These are phyloP conservation scores for Lepidothrix coronata DNA, from an alignment of 2,113 vertebrate genomes.

Conservation along the genomic window DNA sequence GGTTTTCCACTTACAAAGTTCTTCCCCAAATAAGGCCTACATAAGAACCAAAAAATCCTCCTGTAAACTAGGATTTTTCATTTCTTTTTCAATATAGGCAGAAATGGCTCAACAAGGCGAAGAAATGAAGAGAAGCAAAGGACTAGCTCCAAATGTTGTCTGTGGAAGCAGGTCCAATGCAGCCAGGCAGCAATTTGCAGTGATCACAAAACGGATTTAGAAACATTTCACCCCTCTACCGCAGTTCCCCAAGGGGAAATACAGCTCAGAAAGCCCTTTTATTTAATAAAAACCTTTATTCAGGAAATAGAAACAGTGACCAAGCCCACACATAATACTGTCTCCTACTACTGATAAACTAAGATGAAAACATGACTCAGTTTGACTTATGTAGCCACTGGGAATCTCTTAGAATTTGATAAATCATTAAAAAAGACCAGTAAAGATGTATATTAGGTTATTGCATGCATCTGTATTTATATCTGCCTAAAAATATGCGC, in stretches of 20 bases:
- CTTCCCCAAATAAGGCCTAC: not conserved
- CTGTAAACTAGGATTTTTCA: not conserved
- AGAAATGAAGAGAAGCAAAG: not conserved
- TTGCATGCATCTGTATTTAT: not conserved
- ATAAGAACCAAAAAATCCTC: not conserved
- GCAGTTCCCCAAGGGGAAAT: not conserved
- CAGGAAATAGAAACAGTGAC: not conserved
- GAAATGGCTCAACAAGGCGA: not conserved
- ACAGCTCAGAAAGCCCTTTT: not conserved
- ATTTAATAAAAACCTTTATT: not conserved
- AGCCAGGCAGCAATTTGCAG: not conserved
- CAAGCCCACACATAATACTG: not conserved
- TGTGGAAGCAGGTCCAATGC: not conserved
- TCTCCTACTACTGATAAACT: not conserved
- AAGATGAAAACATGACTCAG: not conserved
- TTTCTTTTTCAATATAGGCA: not conserved
- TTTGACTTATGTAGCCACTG: not conserved
- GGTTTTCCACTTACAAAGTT: not conserved
- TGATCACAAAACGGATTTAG: not conserved
- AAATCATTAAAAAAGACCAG: not conserved
- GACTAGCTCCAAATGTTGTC: not conserved
- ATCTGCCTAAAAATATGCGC: not conserved
- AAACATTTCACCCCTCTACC: not conserved
- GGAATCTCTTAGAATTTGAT: not conserved
- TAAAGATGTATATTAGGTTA: not conserved